Base-by-base conservation (phyloP, 2,113 vertebrate genomes). In the Lepisosteus oculatus region DNA sequence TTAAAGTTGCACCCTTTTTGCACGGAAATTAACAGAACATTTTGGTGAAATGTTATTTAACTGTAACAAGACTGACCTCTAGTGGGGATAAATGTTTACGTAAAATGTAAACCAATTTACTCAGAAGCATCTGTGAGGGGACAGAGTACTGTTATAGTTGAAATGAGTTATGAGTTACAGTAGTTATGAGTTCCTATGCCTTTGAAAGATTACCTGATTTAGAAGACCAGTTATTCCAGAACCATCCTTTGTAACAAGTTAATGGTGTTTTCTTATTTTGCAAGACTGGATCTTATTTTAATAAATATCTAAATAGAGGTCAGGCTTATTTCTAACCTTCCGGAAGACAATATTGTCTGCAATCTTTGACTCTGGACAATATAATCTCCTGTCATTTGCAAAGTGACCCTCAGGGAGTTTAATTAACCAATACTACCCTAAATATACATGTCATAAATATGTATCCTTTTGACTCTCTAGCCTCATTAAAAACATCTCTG, bases 51-150 rank as follows among this genome's bases (percentile, higher is more conserved):
- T 29, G 29, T 29, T 29, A 29, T 77, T 97, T 96, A 91, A 89
- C 92, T 93, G 94, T 86, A 88, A 87, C 95, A 87, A 96, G 82
- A 95, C 95, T 94, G 96, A 94, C 96, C 95, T 97, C 96, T 97
- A 94, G 95, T 93, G 97, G 89, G 75, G 2, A 66, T n/a, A 69
- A 4, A 8, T 64, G 61, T 75, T 43, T 43, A 9, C 2, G 2
- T 44, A 42, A 65, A 65, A 69, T 70, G 74, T 59, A n/a, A 59
- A 59, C n/a, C 9, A n/a, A n/a, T 13, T 4, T 59, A 14, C 57
- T 13, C n/a, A 15, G 12, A n/a, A 59, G 9, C 14, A n/a, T 13
- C 5, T 59, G 3, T 59, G 47, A 51, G 47, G 47, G 47, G 9
- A 51, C 47, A 51, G 47, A 9, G 47, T 51, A 9, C 47, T 9